Conservation (phyloP, 2,888 invertebrate species). For the Himalopsyche kuldschensis region DNA sequence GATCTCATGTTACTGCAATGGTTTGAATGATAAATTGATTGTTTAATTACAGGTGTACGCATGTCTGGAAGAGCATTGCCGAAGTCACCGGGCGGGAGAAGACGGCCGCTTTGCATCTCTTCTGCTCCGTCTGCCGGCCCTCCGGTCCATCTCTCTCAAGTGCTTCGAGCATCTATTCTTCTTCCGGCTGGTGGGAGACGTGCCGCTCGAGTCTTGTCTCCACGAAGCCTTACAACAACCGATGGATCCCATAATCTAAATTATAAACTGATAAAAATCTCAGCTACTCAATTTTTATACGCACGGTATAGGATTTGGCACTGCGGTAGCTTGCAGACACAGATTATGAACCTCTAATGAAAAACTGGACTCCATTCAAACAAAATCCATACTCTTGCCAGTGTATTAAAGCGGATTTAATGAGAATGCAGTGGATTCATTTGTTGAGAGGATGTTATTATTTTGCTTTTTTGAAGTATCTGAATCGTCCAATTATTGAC, state of each 20-base stretch:
- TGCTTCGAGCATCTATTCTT: conserved; percentile 94
- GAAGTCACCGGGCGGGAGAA: conserved; percentile 84
- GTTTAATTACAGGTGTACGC: conserved; percentile 68
- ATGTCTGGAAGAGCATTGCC: conserved; percentile 93
- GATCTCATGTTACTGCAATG: too few relatives aligned
- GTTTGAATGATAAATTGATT: too few relatives aligned
- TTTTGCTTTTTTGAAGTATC: too few relatives aligned
- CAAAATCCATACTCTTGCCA: neutral
- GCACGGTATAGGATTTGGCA: neutral
- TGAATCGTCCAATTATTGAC: too few relatives aligned
- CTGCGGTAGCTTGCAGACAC: neutral
- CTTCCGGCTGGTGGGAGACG: conserved; percentile 88
- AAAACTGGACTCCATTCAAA: neutral
- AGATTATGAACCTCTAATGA: neutral
- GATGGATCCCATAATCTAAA: conserved; percentile 41
- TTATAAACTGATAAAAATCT: neutral
- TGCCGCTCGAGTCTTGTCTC: conserved; percentile 82
- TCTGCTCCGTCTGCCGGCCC: conserved; percentile 82
- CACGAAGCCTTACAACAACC: conserved; percentile 78
- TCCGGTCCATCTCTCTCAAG: conserved; percentile 90
- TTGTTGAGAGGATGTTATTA: neutral
- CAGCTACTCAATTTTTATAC: neutral
- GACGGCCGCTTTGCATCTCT: conserved; percentile 95
- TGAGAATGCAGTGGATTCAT: neutral
- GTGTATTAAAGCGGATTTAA: neutral